Evolutionary conservation across 2,113 vertebrate species (phyloP), one percentile per base, ranked within the genome.

Genomic region (Caranx melampygus): DNA sequence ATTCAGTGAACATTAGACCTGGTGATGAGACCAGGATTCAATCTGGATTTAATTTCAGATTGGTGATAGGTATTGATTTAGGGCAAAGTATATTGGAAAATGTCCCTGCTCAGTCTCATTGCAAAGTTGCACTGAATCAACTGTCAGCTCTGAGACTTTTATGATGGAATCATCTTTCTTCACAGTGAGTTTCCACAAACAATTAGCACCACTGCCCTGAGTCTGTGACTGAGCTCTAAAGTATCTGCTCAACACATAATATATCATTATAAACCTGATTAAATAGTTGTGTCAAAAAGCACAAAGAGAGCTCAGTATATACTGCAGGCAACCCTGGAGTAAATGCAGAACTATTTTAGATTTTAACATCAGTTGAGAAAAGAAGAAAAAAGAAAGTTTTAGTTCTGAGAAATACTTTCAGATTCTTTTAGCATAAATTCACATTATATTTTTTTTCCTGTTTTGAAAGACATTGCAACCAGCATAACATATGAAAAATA

Each of bases 61-160:
- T 93, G 94, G 94, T 96, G 95, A 97, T 96, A 91, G 96, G 82
- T 97, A 97, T 97, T 95, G 96, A 97, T 97, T 96, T 93, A 94
- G 89, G 94, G 94, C 94, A 94, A 91, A 93, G 91, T 92, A 91
- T 89, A 92, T 91, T 87, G 91, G 90, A 93, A 94, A 94, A 93
- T 90, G 72, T 70, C 77, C 63, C 31, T 71, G 78, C 77, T 75
- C 59, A n/a, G 64, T 81, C 79, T 91, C 82, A 82, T 67, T 79
- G 55, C 34, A 47, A 68, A 74, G 58, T 76, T 61, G 68, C 51
- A 26, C 78, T 79, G 86, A 90, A 91, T 87, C 85, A 91, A 74
- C 75, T 68, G 84, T 85, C 86, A 45, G 88, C 82, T 40, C 34
- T 20, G 12, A 82, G 73, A 85, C 87, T 75, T 87, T 84, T 83